These are phyloP conservation scores for Girardinichthys multiradiatus DNA, from an alignment of 2,113 vertebrate genomes.

Conservation along the genomic window DNA sequence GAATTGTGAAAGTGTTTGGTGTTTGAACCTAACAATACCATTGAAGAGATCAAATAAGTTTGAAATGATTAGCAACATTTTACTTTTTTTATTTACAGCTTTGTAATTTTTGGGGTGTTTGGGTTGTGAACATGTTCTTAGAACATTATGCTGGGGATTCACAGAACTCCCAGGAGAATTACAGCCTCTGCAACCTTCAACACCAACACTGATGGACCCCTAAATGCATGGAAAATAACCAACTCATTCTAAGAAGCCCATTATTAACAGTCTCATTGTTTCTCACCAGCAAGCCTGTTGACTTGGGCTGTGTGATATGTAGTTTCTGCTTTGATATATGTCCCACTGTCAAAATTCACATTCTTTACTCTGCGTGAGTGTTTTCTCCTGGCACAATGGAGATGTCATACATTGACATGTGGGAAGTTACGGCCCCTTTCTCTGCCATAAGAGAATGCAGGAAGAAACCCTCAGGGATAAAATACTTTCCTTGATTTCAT, in stretches of 20 bases:
- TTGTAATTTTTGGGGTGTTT: too few species aligned
- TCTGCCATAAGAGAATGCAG: slow-evolving; percentile 45
- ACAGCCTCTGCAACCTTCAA: slow-evolving; percentile 37
- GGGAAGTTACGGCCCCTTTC: slow-evolving; percentile 49
- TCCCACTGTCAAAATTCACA: slow-evolving; percentile 63
- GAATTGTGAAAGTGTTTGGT: too few species aligned
- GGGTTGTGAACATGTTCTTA: not conserved
- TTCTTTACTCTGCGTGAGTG: slow-evolving; percentile 49
- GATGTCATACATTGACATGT: slow-evolving; percentile 65
- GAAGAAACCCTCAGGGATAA: slow-evolving; percentile 62
- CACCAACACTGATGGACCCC: slow-evolving; percentile 43
- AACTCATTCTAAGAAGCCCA: slow-evolving; percentile 24
- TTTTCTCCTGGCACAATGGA: slow-evolving; percentile 66
- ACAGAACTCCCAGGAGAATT: not conserved
- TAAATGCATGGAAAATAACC: slow-evolving; percentile 24
- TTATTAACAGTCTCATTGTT: slow-evolving; percentile 50
- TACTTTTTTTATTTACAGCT: not conserved
- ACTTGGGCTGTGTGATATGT: slow-evolving; percentile 45
- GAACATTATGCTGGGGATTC: not conserved
- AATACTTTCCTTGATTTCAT: slow-evolving; percentile 47
- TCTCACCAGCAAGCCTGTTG: slow-evolving; percentile 42
- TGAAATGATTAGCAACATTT: not conserved
- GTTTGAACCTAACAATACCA: too few species aligned
- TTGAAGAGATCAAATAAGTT: too few species aligned
- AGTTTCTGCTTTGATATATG: slow-evolving; percentile 61